A percentile compares a stretch with the other conserved stretches of the same genome.
These are phyloP conservation scores for Sphyrna mokarran DNA, from an alignment of 2,113 vertebrate genomes.

Conservation along the genomic window DNA sequence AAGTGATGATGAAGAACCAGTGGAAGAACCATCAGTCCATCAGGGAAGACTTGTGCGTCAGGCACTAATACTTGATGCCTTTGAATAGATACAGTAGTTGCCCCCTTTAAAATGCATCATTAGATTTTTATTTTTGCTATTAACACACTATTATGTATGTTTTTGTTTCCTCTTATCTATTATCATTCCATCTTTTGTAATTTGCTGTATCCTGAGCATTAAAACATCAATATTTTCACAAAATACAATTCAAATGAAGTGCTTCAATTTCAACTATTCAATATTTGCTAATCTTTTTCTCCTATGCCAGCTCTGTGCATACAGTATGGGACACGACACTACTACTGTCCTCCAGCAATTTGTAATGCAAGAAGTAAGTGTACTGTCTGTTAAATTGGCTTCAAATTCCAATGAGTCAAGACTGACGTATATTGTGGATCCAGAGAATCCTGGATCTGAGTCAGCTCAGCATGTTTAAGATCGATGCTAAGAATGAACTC, in stretches of 20 bases:
- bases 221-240: neutral
- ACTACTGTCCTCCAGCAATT: neutral
- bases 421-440: too few species aligned
- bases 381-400: neutral
- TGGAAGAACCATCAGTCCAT: neutral
- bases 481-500: neutral
- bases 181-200: neutral
- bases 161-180: neutral
- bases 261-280: neutral
- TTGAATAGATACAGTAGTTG: neutral
- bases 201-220: neutral
- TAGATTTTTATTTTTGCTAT: neutral
- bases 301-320: neutral
- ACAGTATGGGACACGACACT: neutral
- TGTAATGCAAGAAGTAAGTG: neutral
- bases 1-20: neutral
- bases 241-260: neutral
- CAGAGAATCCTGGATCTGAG: neutral
- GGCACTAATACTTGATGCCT: conserved; percentile 10
- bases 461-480: neutral
- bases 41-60: neutral
- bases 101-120: neutral
- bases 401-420: neutral
- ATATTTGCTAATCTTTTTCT: neutral
- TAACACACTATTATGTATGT: neutral